These are phyloP conservation scores for Dicyrtomina minuta DNA, from an alignment of 2,888 invertebrate genomes.

Conservation along the genomic window DNA sequence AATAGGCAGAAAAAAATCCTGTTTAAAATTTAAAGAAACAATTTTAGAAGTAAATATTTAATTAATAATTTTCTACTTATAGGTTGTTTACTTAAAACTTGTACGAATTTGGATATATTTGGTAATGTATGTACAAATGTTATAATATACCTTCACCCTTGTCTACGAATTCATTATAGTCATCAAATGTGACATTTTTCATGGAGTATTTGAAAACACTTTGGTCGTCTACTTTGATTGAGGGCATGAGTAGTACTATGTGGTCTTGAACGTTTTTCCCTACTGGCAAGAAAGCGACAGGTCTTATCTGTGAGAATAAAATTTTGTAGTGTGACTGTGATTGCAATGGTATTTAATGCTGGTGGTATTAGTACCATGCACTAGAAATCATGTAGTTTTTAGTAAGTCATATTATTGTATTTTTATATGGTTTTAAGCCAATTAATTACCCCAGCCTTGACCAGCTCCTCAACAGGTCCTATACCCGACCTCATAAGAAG, in stretches of 20 bases:
- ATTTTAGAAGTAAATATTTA: too few relatives aligned
- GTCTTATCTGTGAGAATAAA: neutral
- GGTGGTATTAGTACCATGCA: too few relatives aligned
- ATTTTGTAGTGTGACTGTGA: too few relatives aligned
- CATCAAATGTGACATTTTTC: neutral
- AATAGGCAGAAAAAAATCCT: neutral
- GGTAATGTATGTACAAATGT: too few relatives aligned
- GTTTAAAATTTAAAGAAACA: neutral
- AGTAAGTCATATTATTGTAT: too few relatives aligned
- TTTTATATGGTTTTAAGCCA: too few relatives aligned
- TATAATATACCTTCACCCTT: conserved; percentile 14
- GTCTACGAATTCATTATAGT: neutral
- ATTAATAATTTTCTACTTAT: too few relatives aligned
- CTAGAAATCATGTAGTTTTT: too few relatives aligned
- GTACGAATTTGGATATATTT: too few relatives aligned
- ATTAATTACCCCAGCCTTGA: conserved; percentile 13
- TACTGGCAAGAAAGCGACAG: conserved; percentile 5
- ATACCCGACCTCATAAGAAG: conserved; percentile 45
- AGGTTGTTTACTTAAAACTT: too few relatives aligned
- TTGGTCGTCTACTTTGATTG: neutral
- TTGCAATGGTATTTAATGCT: too few relatives aligned
- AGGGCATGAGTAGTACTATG: neutral
- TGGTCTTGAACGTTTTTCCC: conserved; percentile 13
- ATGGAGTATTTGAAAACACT: neutral
- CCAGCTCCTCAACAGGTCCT: conserved; percentile 36